Percentiles rank a stretch among this genome's conserved stretches.
Evolutionary conservation across 2,113 vertebrate genomes (phyloP).

Genomic region (Pseudorectes ferrugineus): DNA sequence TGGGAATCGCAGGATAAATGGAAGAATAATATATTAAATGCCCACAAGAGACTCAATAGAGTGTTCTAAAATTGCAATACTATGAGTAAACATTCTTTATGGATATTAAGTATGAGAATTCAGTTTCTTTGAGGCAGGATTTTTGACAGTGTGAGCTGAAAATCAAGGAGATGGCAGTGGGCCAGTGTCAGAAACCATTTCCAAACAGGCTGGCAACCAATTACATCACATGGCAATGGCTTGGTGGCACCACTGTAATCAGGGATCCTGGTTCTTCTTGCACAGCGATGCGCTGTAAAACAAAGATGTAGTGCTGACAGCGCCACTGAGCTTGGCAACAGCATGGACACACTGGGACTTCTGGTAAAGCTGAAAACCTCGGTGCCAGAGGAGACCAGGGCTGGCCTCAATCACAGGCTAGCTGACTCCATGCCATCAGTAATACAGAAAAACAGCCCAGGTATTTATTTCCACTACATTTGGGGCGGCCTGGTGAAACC

Average conservation of each 20-base stretch:
- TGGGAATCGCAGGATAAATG: not conserved
- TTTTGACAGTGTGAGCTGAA: not conserved
- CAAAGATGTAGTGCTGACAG: not conserved
- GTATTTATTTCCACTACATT: not conserved
- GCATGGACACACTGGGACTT: fast-evolving
- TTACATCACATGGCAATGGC: not conserved
- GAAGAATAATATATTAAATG: not conserved
- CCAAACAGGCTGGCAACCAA: not conserved
- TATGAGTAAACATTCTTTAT: not conserved
- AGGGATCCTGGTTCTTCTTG: not conserved
- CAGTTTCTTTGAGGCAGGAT: not conserved
- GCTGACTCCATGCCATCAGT: not conserved
- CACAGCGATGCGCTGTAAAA: not conserved
- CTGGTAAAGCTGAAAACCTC: not conserved
- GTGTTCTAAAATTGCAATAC: not conserved
- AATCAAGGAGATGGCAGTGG: not conserved
- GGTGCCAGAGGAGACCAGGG: not conserved
- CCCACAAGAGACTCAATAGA: not conserved
- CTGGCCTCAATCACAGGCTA: not conserved
- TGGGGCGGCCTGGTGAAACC: not conserved
- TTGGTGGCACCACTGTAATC: not conserved
- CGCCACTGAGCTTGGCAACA: not conserved
- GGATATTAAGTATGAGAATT: not conserved
- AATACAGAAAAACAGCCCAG: not conserved
- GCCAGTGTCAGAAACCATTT: not conserved